Evolutionary conservation across 1,140 invertebrate genomes (phyloP), one percentile per base, ranked within the genome.

Genomic region (Lutraria rhynchaena): DNA sequence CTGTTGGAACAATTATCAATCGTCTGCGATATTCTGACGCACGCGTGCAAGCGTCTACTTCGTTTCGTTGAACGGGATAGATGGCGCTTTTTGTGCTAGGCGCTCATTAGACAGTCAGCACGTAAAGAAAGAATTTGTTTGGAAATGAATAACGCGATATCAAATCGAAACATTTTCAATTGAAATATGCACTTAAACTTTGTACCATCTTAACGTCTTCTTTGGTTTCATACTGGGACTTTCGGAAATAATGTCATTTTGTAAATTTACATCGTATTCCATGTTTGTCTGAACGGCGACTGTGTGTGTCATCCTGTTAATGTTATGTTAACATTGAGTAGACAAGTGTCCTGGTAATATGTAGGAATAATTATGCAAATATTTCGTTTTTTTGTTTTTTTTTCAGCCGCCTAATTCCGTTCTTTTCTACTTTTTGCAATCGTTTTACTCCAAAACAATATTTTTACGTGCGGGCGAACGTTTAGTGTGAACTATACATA

Each of bases 41-140:
- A 55, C 73, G 73, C 73, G 58, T 75, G 73, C 55, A 57, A 17
- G 13, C 13, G 22, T 37, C 27, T 61, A 57, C 31, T 61, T 29
- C 35, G 31, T 71, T 71, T 24, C 63, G 49, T 31, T 3, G 22
- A 29, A 29, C 49, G 27, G 35, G 31, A 15, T 67, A 67, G 63
- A 49, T 67, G 63, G 63, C 41, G 41, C 63, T 24, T 33, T 61
- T 61, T 61, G 17, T 31, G 31, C 58, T 31, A 55, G 51, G n/a
- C 51, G 24, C 24, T 31, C 31, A 33, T 31, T 33, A 61, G 5
- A 27, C 7, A 22, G 53, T n/a, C 53, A 27, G 19, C 53, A 27
- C 4, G 27, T 4, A 22, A 22, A 7, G n/a, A 55, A 55, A n/a
- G 5, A 4, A 7, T 19, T 4, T 19, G 53, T 19, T 22, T 55